Evolutionary conservation across 2,888 invertebrate species (phyloP).

Genomic region (Chironomus riparius): DNA sequence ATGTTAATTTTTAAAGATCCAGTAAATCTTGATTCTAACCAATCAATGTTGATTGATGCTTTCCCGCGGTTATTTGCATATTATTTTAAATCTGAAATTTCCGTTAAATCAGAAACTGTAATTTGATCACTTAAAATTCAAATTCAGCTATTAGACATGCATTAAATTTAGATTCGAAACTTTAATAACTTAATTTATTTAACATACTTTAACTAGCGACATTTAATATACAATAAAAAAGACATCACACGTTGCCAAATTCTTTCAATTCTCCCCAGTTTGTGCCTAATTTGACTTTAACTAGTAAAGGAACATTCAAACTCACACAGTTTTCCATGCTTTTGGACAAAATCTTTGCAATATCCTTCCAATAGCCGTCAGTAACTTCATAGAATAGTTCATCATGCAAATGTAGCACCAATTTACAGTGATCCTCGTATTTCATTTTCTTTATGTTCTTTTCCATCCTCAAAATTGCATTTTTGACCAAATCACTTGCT

Average conservation of each 20-base stretch:
- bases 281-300: constrained; percentile 72
- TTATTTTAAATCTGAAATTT: too few relatives aligned
- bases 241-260: not conserved
- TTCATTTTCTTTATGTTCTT: constrained; percentile 45
- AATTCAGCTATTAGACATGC: too few relatives aligned
- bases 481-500: constrained; percentile 91
- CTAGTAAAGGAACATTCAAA: constrained; percentile 72
- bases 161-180: too few relatives aligned
- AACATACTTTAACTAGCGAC: too few relatives aligned
- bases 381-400: constrained; percentile 90
- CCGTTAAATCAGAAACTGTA: too few relatives aligned
- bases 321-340: constrained; percentile 72
- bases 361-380: constrained; percentile 46
- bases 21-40: too few relatives aligned
- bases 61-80: too few relatives aligned
- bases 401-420: constrained; percentile 90
- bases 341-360: constrained; percentile 56
- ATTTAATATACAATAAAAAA: too few relatives aligned
- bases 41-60: too few relatives aligned
- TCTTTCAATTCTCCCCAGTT: constrained; percentile 58
- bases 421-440: constrained; percentile 32
- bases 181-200: too few relatives aligned
- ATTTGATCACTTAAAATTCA: too few relatives aligned
- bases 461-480: constrained; percentile 75
- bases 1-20: too few relatives aligned